These are phyloP conservation scores for Platanista minor DNA, from an alignment of 2,113 vertebrate genomes.

Conservation along the genomic window DNA sequence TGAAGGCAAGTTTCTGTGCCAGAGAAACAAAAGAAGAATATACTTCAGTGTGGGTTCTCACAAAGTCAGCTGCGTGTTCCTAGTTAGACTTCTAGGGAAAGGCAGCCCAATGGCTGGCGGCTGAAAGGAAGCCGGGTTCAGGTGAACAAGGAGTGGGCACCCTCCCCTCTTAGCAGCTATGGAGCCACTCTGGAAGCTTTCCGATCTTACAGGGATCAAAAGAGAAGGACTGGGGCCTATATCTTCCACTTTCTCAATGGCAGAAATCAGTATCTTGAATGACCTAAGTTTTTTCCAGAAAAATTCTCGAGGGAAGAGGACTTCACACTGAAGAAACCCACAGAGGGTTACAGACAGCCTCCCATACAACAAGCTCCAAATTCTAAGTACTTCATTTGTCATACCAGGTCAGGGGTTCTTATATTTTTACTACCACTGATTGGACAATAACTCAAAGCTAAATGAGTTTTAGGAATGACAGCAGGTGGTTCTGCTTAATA, in stretches of 20 bases:
- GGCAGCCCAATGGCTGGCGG: not conserved
- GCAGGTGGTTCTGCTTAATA: not conserved
- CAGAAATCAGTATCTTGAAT: not conserved
- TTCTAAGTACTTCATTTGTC: not conserved
- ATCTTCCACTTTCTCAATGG: not conserved
- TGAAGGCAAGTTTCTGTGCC: slow-evolving; percentile 97
- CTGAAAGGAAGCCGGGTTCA: not conserved
- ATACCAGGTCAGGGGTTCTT: not conserved
- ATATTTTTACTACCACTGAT: not conserved
- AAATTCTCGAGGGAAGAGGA: not conserved
- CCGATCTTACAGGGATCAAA: not conserved
- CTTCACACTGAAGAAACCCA: not conserved
- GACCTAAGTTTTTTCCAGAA: not conserved
- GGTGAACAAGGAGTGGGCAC: not conserved
- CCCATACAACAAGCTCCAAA: not conserved
- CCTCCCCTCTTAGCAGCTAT: not conserved
- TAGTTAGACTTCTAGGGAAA: not conserved
- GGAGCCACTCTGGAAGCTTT: not conserved
- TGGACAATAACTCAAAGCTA: not conserved
- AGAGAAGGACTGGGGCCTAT: not conserved
- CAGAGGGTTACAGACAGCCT: not conserved
- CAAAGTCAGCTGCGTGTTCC: not conserved
- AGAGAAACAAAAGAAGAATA: slow-evolving; percentile 57
- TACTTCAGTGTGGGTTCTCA: slow-evolving; percentile 24
- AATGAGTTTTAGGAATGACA: not conserved